Base-by-base conservation (phyloP, 2,797 vertebrate genomes). In the Channallabes apus region DNA sequence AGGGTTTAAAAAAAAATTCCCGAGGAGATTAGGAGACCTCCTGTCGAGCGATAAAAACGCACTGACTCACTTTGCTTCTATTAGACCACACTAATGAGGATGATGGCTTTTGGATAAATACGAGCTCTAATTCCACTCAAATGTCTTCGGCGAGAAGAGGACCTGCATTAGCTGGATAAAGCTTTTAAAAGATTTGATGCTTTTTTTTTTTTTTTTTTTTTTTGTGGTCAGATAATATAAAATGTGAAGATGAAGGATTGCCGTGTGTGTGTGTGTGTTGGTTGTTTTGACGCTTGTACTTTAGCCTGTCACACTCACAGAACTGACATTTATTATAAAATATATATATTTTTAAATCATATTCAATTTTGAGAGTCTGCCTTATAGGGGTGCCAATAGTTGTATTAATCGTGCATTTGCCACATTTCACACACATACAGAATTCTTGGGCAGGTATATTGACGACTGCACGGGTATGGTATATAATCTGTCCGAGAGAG, bases 61-160 rank as follows among this genome's bases (percentile, higher is more conserved):
- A 86, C 93, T 91, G 92, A 91, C 92, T 91, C 87, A 90, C 90
- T 94, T 87, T 90, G 88, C 87, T 88, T 92, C 93, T 90, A 93
- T 95, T 95, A 94, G 92, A 91, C 65, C 87, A 78, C 61, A 89
- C 92, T 93, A 94, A 94, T 94, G 93, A 94, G 92, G 91, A 92
- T 91, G 91, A 92, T 92, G 91, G 90, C 80, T 83, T 65, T 91
- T 92, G 89, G 91, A 91, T 87, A 92, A 90, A 94, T 88, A 88
- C 82, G 88, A 88, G 91, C 91, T 93, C 89, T 91, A 90, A 91
- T 93, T 94, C 90, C 85, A 91, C 89, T 92, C 89, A 94, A 95
- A 94, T 94, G 93, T 93, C 93, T 94, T 82, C 89, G 91, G 87
- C 86, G 91, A 91, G 90, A 91, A 90, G 92, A 91, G 90, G 90